Evolutionary conservation across 2,797 vertebrate genomes (phyloP).

Genomic region (Acanthurus tractus): DNA sequence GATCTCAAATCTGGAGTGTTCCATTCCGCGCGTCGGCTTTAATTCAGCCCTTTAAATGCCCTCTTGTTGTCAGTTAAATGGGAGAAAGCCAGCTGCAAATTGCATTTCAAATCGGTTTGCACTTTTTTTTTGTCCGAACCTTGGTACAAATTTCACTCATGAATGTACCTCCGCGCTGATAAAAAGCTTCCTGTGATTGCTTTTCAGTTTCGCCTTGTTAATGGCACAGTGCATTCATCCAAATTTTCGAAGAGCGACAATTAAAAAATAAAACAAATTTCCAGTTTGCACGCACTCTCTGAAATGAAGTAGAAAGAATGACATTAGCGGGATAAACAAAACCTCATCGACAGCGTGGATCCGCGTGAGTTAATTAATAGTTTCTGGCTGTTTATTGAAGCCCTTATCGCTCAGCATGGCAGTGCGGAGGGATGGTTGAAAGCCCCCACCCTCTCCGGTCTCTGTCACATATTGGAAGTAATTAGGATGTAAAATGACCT

Average conservation of each 20-base stretch:
- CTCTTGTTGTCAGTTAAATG: not conserved
- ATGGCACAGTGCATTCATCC: conserved; percentile 5
- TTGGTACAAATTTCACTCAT: conserved; percentile 9
- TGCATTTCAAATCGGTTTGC: not conserved
- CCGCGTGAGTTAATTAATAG: conserved; percentile 57
- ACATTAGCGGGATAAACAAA: conserved; percentile 54
- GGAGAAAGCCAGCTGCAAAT: conserved; percentile 2
- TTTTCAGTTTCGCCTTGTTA: conserved; percentile 13
- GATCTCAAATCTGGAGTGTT: conserved; percentile 11
- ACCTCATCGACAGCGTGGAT: conserved; percentile 28
- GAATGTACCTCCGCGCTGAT: not conserved
- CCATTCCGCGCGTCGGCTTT: not conserved
- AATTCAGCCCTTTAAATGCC: not conserved
- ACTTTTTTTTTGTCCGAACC: not conserved
- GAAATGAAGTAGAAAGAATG: conserved; percentile 42
- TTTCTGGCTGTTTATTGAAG: conserved; percentile 51
- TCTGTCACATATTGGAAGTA: conserved; percentile 60
- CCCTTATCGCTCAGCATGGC: conserved; percentile 45
- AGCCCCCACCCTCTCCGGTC: conserved; percentile 25
- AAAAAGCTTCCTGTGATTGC: conserved; percentile 9
- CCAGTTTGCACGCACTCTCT: not conserved
- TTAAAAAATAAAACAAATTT: conserved; percentile 22
- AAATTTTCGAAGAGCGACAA: not conserved
- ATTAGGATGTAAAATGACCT: conserved; percentile 60
- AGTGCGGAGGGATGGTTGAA: conserved; percentile 16